phyloP scores from a whole-genome alignment of 2,888 invertebrate species.

The Conops quadrifasciatus region DNA sequence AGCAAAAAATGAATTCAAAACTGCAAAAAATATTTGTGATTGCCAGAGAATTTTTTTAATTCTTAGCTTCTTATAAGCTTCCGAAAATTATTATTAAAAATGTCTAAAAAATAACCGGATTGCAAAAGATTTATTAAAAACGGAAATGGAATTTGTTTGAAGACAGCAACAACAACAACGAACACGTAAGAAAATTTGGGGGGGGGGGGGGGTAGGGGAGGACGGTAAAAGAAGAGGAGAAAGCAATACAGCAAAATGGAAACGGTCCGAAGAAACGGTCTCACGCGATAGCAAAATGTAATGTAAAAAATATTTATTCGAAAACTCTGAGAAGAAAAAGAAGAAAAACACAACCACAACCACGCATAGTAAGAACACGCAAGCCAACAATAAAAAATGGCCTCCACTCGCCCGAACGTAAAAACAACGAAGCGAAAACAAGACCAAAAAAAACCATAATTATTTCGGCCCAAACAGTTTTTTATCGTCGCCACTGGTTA shows the following conservation, averaged over 20 bases:
- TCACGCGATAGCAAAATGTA: constrained; percentile 16
- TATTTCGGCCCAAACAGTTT: constrained; percentile 23
- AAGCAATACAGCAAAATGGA: too few relatives aligned
- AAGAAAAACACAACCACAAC: constrained; percentile 9
- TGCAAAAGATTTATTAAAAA: constrained; percentile 37
- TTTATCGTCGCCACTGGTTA: constrained; percentile 13
- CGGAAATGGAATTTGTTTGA: constrained; percentile 38
- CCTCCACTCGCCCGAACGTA: not conserved
- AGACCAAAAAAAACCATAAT: constrained; percentile 6
- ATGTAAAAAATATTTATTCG: not conserved
- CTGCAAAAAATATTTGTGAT: not conserved
- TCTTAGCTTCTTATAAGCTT: too few relatives aligned
- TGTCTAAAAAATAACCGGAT: constrained; percentile 36
- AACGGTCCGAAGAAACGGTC: too few relatives aligned
- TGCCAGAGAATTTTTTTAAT: constrained; percentile 26
- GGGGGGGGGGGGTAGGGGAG: constrained; percentile 27
- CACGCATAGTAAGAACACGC: not conserved
- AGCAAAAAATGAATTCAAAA: not conserved
- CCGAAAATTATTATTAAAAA: constrained; percentile 11
- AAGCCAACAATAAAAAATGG: constrained; percentile 13
- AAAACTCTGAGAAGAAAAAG: too few relatives aligned
- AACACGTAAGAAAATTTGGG: not conserved
- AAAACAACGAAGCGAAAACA: too few relatives aligned
- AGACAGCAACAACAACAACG: constrained; percentile 39
- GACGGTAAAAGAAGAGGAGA: not conserved